Evolutionary conservation across 2,113 vertebrate species (phyloP), one percentile per base, ranked within the genome.

Genomic region (Megaleporinus macrocephalus): DNA sequence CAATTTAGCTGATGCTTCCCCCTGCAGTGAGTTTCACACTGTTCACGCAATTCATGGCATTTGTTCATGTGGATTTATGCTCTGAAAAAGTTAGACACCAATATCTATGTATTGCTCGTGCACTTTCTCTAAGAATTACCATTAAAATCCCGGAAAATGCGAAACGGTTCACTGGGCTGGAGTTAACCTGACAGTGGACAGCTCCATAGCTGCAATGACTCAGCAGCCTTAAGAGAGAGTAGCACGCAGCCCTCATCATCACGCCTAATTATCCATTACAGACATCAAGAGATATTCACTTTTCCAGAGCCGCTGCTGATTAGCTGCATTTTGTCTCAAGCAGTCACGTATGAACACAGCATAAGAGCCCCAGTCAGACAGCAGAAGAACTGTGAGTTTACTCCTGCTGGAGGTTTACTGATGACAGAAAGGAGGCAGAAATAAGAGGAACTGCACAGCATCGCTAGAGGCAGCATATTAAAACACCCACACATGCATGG

Each of bases 171-270:
- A 29, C 1, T 30, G 63, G 49, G n/a, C 26, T 68, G 14, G 4
- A 12, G 16, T 4, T 33, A 36, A n/a, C 70, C 49, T 75, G 30
- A 61, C 53, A 59, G 53, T n/a, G 6, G 63, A 82, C 63, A 24
- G 80, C 49, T 76, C 51, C n/a, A 75, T 59, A 24, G 49, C 33
- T 47, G 33, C 51, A 76, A 24, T 69, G 80, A 30, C 74, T 69
- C 51, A 66, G 71, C 71, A 26, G 78, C 44, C 71, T 59, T 70
- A 70, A 49, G 24, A 79, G 51, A 59, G 33, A 62, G 24, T 47
- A 62, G 33, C 68, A 33, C 79, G 22, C 30, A 29, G 49, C 47
- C 47, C 22, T 74, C 55, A 74, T 29, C 59, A 81, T 22, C 30
- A 18, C 41, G 36, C 68, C 53, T 36, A 29, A 36, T 65, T 74